Conservation (phyloP, 2,797 vertebrate species). For the Clarias laeviceps region DNA sequence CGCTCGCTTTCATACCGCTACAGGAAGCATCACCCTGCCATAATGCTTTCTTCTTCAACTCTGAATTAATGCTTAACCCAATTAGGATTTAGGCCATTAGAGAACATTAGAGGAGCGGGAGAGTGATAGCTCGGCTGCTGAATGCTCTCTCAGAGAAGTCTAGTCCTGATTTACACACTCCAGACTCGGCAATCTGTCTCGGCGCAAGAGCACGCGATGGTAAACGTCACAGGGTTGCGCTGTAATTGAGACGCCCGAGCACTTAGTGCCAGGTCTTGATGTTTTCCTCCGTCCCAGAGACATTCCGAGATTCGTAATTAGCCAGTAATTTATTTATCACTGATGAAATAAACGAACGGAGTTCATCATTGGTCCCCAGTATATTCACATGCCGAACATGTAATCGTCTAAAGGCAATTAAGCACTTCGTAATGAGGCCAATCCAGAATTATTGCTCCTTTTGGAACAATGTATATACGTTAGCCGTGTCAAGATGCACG, state of each 20-base stretch:
- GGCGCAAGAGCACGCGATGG: slow-evolving; percentile 55
- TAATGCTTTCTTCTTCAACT: slow-evolving; percentile 67
- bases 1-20: slow-evolving; percentile 71
- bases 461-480: slow-evolving; percentile 56
- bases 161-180: slow-evolving; percentile 64
- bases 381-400: slow-evolving; percentile 70
- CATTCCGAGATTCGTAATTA: slow-evolving; percentile 49
- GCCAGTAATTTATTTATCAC: slow-evolving; percentile 67
- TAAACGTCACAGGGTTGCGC: slow-evolving; percentile 63
- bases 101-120: slow-evolving; percentile 77
- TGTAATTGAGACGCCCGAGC: slow-evolving; percentile 73
- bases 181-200: slow-evolving; percentile 48
- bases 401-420: slow-evolving; percentile 72
- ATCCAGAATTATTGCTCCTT: slow-evolving; percentile 61
- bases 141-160: slow-evolving; percentile 63
- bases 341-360: slow-evolving; percentile 68
- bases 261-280: slow-evolving; percentile 64
- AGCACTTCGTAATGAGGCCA: slow-evolving; percentile 46
- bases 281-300: slow-evolving; percentile 54
- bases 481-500: slow-evolving; percentile 17
- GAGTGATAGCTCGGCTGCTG: slow-evolving; percentile 69
- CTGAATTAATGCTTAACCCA: slow-evolving; percentile 77
- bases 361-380: slow-evolving; percentile 70
- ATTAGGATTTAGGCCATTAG: slow-evolving; percentile 79
- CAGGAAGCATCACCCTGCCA: slow-evolving; percentile 67